Base-by-base conservation (phyloP, 1,140 invertebrate genomes). In the Listronotus bonariensis region DNA sequence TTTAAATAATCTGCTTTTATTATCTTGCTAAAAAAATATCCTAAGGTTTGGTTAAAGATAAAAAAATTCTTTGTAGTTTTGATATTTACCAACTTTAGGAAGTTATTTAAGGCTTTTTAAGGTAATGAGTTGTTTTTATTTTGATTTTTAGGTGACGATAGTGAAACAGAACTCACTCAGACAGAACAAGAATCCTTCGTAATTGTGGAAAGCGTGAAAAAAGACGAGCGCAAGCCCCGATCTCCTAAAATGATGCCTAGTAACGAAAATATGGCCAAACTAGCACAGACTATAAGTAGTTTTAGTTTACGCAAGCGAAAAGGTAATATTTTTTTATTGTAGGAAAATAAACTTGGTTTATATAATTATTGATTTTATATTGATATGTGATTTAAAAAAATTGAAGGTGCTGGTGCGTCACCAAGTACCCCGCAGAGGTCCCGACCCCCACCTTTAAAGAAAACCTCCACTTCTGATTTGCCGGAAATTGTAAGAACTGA, bases 251-350 rank as follows among this genome's bases (percentile, higher is more conserved):
- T 73, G 9, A 68, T 75, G 9, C 59, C 72, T 8, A 70, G 71
- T 18, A 76, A 74, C 45, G 77, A 79, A 58, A 78, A 79, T 56
- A 72, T 79, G 67, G 75, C 77, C 12, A 79, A 79, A 69, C 62
- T 79, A 41, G 77, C 77, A 15, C 76, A 78, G 68, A 79, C 77
- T 15, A 74, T 79, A 40, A 77, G 75, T 46, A 79, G 70, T 67
- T 80, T 80, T 59, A 82, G 81, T 49, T 73, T 86, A 40, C 76
- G 84, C 11, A 86, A 85, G 73, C 77, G 84, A 48, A 79, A 84
- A 54, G 56, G 61, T 51, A 46, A 20, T 17, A 36, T 36, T 36
- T 36, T 3, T 26, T 26, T n/a, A n/a, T 26, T 26, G 5, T 1
- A 26, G 20, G 5, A 26, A 26, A 26, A n/a, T n/a, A n/a, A n/a